Conservation (phyloP, 1,140 invertebrate species). For the Protaetia brevitarsis region DNA sequence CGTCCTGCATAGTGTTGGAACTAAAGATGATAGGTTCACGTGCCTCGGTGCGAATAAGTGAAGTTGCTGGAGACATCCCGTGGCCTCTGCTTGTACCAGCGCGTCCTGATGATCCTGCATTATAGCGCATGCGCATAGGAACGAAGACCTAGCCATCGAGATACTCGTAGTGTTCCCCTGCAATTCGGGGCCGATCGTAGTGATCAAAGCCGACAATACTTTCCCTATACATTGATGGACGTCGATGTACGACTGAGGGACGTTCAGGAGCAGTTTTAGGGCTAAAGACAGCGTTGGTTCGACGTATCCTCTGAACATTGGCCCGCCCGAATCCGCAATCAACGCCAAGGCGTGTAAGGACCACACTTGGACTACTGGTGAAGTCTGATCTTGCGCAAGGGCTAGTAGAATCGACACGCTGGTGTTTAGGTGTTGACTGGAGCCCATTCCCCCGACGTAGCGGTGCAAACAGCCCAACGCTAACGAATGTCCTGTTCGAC, state of each 20-base stretch:
- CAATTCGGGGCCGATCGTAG: constrained; percentile 96
- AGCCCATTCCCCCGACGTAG: constrained; percentile 87
- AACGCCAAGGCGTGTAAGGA: constrained; percentile 91
- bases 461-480: constrained; percentile 89
- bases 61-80: constrained; percentile 92
- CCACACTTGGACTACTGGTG: constrained; percentile 93
- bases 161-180: constrained; percentile 79
- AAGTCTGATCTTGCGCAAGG: constrained; percentile 87
- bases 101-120: constrained; percentile 89
- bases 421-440: constrained; percentile 87
- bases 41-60: constrained; percentile 96
- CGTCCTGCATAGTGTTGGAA: constrained; percentile 87
- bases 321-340: constrained; percentile 96
- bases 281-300: constrained; percentile 89
- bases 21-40: constrained; percentile 88
- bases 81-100: constrained; percentile 92
- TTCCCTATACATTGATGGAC: constrained; percentile 94
- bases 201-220: constrained; percentile 89
- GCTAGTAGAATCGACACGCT: constrained; percentile 92
- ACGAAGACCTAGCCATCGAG: constrained; percentile 71
- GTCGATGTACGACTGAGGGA: constrained; percentile 86
- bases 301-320: constrained; percentile 96
- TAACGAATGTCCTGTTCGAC: constrained; percentile 87
- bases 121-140: constrained; percentile 85
- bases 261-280: constrained; percentile 83